phyloP scores from a whole-genome alignment of 1,140 invertebrate species.

The Ladona fulva region DNA sequence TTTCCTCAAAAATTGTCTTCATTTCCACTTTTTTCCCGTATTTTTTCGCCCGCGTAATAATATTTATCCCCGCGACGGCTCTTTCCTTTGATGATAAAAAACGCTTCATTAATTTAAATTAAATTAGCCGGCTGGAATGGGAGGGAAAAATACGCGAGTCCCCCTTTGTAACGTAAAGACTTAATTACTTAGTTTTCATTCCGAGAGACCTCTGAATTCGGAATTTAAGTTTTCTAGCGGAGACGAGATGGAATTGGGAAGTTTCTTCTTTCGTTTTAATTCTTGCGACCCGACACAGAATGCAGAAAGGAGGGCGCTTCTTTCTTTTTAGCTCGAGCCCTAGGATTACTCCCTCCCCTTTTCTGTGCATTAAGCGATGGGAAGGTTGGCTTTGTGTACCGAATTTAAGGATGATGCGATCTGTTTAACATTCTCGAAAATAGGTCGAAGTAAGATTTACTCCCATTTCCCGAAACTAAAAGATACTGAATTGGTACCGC shows the following conservation, averaged over 20 bases:
- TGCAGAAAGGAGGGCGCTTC: background rate
- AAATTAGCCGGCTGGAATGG: background rate
- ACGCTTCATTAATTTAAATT: background rate
- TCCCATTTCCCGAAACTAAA: too few species aligned
- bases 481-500: too few species aligned
- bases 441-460: too few species aligned
- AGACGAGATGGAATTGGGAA: constrained; percentile 8
- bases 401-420: too few species aligned
- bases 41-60: too few species aligned
- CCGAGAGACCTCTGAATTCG: background rate
- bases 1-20: too few species aligned
- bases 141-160: background rate
- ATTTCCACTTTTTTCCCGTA: too few species aligned
- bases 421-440: too few species aligned
- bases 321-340: background rate
- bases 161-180: background rate
- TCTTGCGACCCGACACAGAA: background rate
- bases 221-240: background rate
- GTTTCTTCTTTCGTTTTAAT: background rate
- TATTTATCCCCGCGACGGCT: background rate
- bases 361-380: background rate
- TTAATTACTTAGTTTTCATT: constrained; percentile 4
- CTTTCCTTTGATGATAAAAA: constrained; percentile 3
- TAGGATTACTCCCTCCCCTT: background rate
- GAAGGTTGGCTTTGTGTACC: too few species aligned